Percentiles rank a stretch among this genome's conserved stretches.
Evolutionary conservation across 2,113 vertebrate species (phyloP).

Genomic region (Stigmatopora argus): DNA sequence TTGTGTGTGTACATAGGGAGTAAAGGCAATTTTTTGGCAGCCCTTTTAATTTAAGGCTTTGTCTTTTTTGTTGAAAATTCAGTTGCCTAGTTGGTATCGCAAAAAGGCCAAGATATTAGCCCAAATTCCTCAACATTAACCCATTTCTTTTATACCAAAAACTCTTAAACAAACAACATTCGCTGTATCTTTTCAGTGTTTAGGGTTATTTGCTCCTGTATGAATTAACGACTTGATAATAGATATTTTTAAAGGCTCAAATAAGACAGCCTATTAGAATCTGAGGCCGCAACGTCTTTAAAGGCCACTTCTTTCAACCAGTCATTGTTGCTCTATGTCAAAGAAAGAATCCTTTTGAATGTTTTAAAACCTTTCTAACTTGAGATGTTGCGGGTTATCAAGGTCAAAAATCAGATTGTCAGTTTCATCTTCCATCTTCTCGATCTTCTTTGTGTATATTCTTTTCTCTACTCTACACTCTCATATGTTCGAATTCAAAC

Average conservation of each 20-base stretch:
- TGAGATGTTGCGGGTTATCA: slow-evolving; percentile 1
- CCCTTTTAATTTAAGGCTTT: no score
- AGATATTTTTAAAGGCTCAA: no score
- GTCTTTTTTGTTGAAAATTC: no score
- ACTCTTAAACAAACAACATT: no score
- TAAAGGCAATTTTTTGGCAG: no score
- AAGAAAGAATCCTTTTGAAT: neutral
- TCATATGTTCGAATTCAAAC: neutral
- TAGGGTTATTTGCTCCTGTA: no score
- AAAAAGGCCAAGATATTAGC: no score
- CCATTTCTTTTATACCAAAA: no score
- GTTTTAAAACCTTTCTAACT: neutral
- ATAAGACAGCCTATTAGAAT: neutral
- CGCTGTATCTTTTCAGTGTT: no score
- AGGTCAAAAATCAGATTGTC: neutral
- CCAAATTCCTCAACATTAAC: no score
- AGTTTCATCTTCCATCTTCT: neutral
- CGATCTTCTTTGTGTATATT: neutral
- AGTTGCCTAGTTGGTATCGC: no score
- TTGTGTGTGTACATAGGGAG: neutral
- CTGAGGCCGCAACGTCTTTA: neutral
- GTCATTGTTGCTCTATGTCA: neutral
- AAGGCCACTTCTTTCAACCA: neutral
- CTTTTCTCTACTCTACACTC: neutral
- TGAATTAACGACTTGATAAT: no score